phyloP scores from a whole-genome alignment of 2,113 vertebrate species.

The Anser cygnoides region DNA sequence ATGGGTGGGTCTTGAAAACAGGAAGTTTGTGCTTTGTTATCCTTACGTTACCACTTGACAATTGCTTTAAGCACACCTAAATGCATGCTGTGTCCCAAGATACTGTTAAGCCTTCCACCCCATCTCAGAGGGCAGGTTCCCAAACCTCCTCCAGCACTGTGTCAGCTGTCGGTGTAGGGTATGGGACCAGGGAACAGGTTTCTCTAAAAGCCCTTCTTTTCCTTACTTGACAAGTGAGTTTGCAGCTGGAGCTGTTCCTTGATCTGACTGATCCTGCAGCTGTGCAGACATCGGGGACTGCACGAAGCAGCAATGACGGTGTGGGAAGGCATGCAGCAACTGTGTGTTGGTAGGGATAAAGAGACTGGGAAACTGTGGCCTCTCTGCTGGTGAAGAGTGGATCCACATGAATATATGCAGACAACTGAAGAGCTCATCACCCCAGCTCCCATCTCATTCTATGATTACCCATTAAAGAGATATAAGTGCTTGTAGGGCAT shows the following conservation, averaged over 20 bases:
- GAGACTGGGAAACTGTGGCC: background rate
- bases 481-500: background rate
- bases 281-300: accelerated
- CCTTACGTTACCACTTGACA: background rate
- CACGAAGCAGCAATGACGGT: background rate
- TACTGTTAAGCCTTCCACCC: background rate
- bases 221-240: accelerated
- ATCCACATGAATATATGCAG: background rate
- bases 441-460: background rate
- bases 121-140: accelerated
- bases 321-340: background rate
- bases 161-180: accelerated
- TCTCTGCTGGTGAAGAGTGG: background rate
- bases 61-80: background rate
- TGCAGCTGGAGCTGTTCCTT: background rate
- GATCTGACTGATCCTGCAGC: accelerated
- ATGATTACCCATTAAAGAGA: too few relatives aligned
- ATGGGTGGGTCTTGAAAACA: background rate
- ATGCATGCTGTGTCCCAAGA: background rate
- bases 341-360: background rate
- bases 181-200: background rate
- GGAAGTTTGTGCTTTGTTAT: background rate
- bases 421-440: background rate
- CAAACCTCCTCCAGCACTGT: background rate
- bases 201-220: background rate